These are phyloP conservation scores for Coenonympha arcania DNA, from an alignment of 2,888 invertebrate species.

Conservation along the genomic window DNA sequence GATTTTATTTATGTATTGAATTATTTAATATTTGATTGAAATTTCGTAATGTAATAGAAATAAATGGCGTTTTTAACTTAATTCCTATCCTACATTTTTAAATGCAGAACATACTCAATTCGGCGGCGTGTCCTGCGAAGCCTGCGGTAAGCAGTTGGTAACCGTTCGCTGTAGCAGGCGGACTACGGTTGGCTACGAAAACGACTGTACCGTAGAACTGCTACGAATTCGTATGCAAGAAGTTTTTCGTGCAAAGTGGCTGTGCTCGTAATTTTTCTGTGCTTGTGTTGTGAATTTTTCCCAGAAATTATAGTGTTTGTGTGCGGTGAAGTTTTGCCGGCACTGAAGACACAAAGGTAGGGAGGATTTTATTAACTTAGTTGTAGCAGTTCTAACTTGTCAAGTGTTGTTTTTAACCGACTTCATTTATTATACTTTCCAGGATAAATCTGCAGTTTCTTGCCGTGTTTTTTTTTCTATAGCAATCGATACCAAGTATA, in stretches of 20 bases:
- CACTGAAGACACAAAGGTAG: background rate
- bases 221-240: background rate
- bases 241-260: slow-evolving; percentile 4
- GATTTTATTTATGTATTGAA: no score
- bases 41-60: no score
- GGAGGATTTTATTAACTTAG: background rate
- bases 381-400: background rate
- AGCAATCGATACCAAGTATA: no score
- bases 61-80: no score
- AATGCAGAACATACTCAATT: background rate
- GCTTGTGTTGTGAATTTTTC: background rate
- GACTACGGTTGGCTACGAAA: slow-evolving; percentile 7
- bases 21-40: no score
- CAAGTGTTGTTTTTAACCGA: background rate
- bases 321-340: background rate
- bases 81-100: slow-evolving; percentile 4
- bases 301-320: background rate
- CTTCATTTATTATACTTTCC: no score
- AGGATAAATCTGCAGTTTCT: background rate
- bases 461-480: background rate
- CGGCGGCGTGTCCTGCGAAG: slow-evolving; percentile 6
- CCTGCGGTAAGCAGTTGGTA: slow-evolving; percentile 6
- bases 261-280: slow-evolving; percentile 3
- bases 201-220: background rate
- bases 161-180: slow-evolving; percentile 8